Percentiles rank a stretch among this genome's conserved stretches.
Evolutionary conservation across 2,113 vertebrate species (phyloP).

Genomic region (Hemichromis elongatus): DNA sequence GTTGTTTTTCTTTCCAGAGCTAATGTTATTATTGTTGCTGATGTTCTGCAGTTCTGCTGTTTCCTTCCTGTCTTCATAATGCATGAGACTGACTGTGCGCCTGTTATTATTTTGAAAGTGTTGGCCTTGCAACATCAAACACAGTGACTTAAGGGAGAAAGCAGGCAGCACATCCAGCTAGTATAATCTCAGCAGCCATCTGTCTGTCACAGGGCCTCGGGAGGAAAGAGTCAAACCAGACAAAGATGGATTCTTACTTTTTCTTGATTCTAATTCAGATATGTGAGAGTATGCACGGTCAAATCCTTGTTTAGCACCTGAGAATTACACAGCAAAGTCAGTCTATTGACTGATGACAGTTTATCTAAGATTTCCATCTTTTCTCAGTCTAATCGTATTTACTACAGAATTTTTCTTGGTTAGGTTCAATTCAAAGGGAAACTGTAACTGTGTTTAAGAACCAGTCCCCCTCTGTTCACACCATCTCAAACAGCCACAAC

Average conservation of each 20-base stretch:
- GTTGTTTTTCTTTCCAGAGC: conserved; percentile 14
- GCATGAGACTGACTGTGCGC: conserved; percentile 24
- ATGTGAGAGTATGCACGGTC: not conserved
- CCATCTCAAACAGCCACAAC: conserved; percentile 35
- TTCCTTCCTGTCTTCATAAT: conserved; percentile 46
- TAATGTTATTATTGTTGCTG: conserved; percentile 36
- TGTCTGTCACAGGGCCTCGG: conserved; percentile 55
- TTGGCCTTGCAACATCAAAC: conserved; percentile 63
- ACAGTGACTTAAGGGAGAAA: conserved; percentile 46
- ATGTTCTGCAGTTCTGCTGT: conserved; percentile 39
- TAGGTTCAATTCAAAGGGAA: conserved; percentile 6
- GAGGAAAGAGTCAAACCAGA: conserved; percentile 42
- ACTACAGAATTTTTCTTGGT: not conserved
- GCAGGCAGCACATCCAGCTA: conserved; percentile 41
- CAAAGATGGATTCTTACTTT: conserved; percentile 51
- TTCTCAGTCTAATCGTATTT: not conserved
- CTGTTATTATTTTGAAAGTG: conserved; percentile 53
- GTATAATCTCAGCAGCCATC: conserved; percentile 56
- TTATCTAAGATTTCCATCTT: conserved; percentile 11
- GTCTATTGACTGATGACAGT: conserved; percentile 5
- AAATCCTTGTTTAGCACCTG: conserved; percentile 13
- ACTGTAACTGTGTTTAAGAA: not conserved
- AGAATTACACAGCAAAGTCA: conserved; percentile 9
- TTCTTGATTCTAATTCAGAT: conserved; percentile 35
- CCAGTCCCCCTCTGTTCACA: not conserved